Percentiles rank a stretch among this genome's conserved stretches.
Evolutionary conservation across 2,797 vertebrate species (phyloP).

Genomic region (Molossus molossus): DNA sequence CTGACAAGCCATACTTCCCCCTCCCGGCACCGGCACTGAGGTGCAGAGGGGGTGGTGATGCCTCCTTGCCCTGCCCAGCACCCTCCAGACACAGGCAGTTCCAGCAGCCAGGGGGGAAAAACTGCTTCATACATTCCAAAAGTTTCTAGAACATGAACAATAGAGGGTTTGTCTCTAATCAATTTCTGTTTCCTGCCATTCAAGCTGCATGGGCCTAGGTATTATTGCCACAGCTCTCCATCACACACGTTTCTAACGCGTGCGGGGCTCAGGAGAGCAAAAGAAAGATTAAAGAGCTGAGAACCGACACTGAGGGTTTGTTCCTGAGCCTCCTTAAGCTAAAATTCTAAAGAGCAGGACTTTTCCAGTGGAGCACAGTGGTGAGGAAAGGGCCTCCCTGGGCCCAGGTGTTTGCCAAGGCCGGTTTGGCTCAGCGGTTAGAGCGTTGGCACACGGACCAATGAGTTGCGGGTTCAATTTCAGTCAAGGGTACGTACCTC

Average conservation of each 20-base stretch:
- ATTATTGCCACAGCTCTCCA: not conserved
- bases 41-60: not conserved
- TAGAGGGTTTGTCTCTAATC: conserved; percentile 74
- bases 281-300: too few species aligned
- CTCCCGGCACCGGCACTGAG: not conserved
- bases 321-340: too few species aligned
- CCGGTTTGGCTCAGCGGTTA: not conserved
- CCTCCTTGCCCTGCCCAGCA: not conserved
- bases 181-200: conserved; percentile 84
- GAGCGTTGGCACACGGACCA: not conserved
- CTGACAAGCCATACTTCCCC: too few species aligned
- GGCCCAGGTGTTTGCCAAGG: not conserved
- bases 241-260: not conserved
- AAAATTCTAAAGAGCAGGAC: not conserved
- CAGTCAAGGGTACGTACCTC: not conserved
- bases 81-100: conserved; percentile 65
- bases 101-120: conserved; percentile 51
- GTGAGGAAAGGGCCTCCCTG: not conserved
- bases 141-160: conserved; percentile 82
- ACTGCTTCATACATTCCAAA: conserved; percentile 70
- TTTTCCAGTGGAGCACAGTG: not conserved
- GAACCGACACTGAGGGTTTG: accelerated
- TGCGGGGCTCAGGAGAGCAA: accelerated
- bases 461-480: not conserved
- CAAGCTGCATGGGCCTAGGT: not conserved